Evolutionary conservation across 2,113 vertebrate genomes (phyloP), one percentile per base, ranked within the genome.

Genomic region (Nesospiza acunhae): DNA sequence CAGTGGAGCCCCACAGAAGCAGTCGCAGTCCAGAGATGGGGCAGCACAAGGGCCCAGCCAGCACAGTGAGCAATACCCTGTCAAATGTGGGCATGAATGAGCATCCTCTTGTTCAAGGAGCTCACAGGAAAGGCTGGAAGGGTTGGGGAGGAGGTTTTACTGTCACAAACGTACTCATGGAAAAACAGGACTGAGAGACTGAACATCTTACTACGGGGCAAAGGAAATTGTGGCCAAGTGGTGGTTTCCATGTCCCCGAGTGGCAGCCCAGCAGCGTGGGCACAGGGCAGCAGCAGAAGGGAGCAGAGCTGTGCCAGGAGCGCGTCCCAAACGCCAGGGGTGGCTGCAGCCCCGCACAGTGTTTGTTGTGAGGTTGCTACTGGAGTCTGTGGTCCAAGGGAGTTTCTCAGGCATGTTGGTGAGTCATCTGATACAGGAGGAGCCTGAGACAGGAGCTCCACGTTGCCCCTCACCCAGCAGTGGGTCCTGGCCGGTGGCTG

Each of bases 291-390:
- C 64, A 75, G 87, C 6, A 58, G 84, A 26, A 80, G 46, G 52
- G 77, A 85, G 52, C 72, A 44, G 30, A 73, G 63, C 8, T 11
- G 80, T 91, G 77, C 49, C 74, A 27, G 93, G 97, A 94, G 88
- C 69, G 37, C 1, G 12, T 76, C 96, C 96, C 60, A 87, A 97
- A 89, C 91, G 92, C 98, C 12, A 74, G 80, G 90, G 94, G 73
- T 44, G 94, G 46, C 84, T 81, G 90, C 52, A 17, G 93, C 72
- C 88, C 88, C 0, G 47, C 80, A 41, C 85, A 44, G 95, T 98
- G 97, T 98, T 98, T 98, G 98, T 98, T 98, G 97, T 98, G 97
- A 83, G 97, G 98, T 98, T 98, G 97, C 98, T 98, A 98, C 96
- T 84, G 96, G 98, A 97, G 97, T 69, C 94, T 96, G 90, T 96